Base-by-base conservation (phyloP, 1,140 invertebrate genomes). In the Hypsibius dujardini region DNA sequence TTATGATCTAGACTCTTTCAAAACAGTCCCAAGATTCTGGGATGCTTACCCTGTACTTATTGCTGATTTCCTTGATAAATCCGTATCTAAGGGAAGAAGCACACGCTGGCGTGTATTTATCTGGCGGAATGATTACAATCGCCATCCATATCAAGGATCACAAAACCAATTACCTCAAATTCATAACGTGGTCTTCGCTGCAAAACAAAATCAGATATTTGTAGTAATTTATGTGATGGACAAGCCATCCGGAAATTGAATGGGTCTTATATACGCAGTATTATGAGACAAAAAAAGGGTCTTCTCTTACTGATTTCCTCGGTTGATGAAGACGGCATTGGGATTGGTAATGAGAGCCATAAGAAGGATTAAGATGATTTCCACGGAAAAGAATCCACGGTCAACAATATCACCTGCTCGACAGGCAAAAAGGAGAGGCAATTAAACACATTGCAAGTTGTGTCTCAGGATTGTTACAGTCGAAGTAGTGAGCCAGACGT, bases 141-240 rank as follows among this genome's bases (percentile, higher is more conserved):
- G n/a, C n/a, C n/a, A n/a, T n/a, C n/a, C n/a, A n/a, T n/a, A n/a
- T n/a, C n/a, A n/a, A n/a, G n/a, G n/a, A n/a, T n/a, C n/a, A n/a
- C n/a, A n/a, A n/a, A n/a, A 71, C 46, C 14, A 72, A 74, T 76
- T 77, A 87, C 88, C 89, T 86, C 71, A 88, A 82, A 82, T 93
- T 93, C 88, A 94, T 92, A 59, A 91, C 87, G 74, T 90, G 87
- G 79, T 93, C 91, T 79, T 94, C 90, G 78, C 62, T 67, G 42
- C 12, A 67, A 56, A 56, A 56, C 7, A 56, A 56, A 7, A 56
- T n/a, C 50, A 56, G 7, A 7, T 7, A 56, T 56, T 56, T 56
- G 7, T 56, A 56, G n/a, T n/a, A 56, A 56, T 7, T n/a, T 56
- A 56, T 56, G 50, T 7, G 7, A 56, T n/a, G 50, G n/a, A 56